A percentile compares a stretch with the other conserved stretches of the same genome.
Conservation (phyloP, 2,888 invertebrate species). For the Pachliopta kotzebuea region DNA sequence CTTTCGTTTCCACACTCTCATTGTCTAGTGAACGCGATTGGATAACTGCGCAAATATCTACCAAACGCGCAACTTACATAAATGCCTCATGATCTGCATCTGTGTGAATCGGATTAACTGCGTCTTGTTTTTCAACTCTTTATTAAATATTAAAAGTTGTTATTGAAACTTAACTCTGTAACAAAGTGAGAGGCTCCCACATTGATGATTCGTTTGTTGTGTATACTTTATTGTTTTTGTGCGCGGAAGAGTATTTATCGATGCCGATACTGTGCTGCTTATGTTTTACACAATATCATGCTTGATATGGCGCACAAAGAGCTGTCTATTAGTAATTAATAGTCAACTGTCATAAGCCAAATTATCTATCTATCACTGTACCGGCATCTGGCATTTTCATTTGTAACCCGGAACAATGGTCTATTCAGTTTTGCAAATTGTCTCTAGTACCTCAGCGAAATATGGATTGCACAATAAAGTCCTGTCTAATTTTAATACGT, state of each 20-base stretch:
- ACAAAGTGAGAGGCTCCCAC: constrained; percentile 59
- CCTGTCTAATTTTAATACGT: constrained; percentile 11
- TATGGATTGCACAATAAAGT: constrained; percentile 39
- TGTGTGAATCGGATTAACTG: constrained; percentile 71
- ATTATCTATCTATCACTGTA: constrained; percentile 61
- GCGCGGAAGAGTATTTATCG: constrained; percentile 20
- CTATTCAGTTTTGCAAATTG: constrained; percentile 67
- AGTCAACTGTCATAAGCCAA: constrained; percentile 52
- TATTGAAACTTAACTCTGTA: constrained; percentile 63
- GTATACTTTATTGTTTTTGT: constrained; percentile 27
- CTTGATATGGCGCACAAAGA: constrained; percentile 26
- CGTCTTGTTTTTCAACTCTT: constrained; percentile 54
- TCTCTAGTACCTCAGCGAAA: constrained; percentile 51
- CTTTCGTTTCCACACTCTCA: constrained; percentile 75
- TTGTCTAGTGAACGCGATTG: constrained; percentile 72
- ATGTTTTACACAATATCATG: constrained; percentile 20
- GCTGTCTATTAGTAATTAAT: constrained; percentile 54
- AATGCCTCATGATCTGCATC: constrained; percentile 48
- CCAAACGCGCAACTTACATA: constrained; percentile 64
- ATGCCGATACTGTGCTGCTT: constrained; percentile 39
- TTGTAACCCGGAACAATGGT: constrained; percentile 65
- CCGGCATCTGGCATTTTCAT: constrained; percentile 61
- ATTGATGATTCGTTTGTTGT: constrained; percentile 30
- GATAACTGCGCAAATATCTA: constrained; percentile 72
- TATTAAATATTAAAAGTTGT: constrained; percentile 52